These are phyloP conservation scores for Monochamus alternatus DNA, from an alignment of 2,888 invertebrate genomes.

Conservation along the genomic window DNA sequence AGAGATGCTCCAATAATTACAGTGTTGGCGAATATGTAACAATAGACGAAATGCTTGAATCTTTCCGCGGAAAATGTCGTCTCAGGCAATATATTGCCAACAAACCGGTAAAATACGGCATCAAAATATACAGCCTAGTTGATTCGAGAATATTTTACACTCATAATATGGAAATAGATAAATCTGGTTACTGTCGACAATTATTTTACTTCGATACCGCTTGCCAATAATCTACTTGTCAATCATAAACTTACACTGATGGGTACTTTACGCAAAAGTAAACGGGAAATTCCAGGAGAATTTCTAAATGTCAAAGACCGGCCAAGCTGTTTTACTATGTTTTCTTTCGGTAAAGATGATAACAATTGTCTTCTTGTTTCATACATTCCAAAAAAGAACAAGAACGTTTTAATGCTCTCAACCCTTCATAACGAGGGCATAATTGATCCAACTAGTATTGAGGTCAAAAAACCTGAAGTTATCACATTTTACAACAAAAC, in stretches of 20 bases:
- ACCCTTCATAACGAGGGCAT: slow-evolving; percentile 43
- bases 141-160: slow-evolving; percentile 59
- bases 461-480: slow-evolving; percentile 51
- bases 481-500: slow-evolving; percentile 57
- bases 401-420: slow-evolving; percentile 54
- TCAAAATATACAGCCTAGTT: slow-evolving; percentile 57
- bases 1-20: slow-evolving; percentile 55
- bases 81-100: slow-evolving; percentile 62
- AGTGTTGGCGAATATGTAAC: slow-evolving; percentile 54
- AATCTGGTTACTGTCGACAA: slow-evolving; percentile 54
- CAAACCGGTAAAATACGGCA: slow-evolving; percentile 59
- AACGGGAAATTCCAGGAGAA: slow-evolving; percentile 41
- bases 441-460: slow-evolving; percentile 33
- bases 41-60: slow-evolving; percentile 57
- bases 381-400: slow-evolving; percentile 46
- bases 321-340: slow-evolving; percentile 37
- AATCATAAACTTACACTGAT: slow-evolving; percentile 52
- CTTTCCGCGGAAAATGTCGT: slow-evolving; percentile 56
- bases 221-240: slow-evolving; percentile 39
- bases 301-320: slow-evolving; percentile 31
- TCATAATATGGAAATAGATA: slow-evolving; percentile 54
- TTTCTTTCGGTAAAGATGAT: slow-evolving; percentile 50
- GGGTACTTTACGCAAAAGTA: slow-evolving; percentile 57
- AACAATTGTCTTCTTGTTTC: slow-evolving; percentile 45
- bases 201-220: slow-evolving; percentile 45